These are phyloP conservation scores for Delia radicum DNA, from an alignment of 1,140 invertebrate genomes.

Conservation along the genomic window DNA sequence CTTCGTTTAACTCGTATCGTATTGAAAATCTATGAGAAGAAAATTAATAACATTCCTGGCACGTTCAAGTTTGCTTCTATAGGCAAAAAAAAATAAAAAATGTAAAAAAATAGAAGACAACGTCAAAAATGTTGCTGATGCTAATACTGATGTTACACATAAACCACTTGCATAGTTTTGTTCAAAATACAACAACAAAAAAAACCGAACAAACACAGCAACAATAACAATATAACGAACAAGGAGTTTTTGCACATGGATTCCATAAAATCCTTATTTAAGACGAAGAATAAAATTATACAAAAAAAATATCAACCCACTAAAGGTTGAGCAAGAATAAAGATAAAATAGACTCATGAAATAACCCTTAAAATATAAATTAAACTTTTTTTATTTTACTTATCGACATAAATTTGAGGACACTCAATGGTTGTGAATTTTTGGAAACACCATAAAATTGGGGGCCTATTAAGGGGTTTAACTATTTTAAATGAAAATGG, in stretches of 20 bases:
- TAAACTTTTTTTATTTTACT: no score
- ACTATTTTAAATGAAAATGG: no score
- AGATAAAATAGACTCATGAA: no score
- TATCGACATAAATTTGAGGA: no score
- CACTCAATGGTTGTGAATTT: no score
- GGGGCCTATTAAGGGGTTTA: no score
- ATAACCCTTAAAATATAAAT: no score
- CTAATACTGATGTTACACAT: neutral
- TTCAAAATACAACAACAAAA: neutral
- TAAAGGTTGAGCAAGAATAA: no score
- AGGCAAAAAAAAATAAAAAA: neutral
- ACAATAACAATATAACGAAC: neutral
- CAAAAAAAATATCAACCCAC: neutral
- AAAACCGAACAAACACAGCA: neutral
- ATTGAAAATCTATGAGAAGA: neutral
- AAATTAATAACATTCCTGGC: slow-evolving; percentile 1
- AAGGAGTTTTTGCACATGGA: neutral
- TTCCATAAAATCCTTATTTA: neutral
- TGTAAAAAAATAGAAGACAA: neutral
- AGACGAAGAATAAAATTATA: neutral
- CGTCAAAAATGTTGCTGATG: neutral
- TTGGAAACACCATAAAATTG: no score
- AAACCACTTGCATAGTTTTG: neutral
- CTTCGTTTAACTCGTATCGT: neutral
- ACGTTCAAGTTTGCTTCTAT: neutral